A percentile compares a stretch with the other conserved stretches of the same genome.
Evolutionary conservation across 2,113 vertebrate genomes (phyloP).

Genomic region (Galbula dea): DNA sequence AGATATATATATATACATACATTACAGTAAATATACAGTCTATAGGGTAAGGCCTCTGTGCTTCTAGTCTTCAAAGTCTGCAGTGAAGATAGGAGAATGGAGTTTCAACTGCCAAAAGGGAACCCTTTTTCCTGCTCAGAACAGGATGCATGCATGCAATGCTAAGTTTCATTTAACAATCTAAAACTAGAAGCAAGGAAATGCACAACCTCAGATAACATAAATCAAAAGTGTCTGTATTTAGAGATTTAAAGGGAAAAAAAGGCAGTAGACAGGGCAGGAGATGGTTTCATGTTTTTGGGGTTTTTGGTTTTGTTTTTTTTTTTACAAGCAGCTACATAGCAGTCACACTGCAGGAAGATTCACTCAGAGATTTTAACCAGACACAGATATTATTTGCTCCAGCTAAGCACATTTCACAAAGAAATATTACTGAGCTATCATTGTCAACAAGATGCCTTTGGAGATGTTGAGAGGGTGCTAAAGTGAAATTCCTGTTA

Average conservation of each 20-base stretch:
- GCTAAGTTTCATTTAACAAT: background rate
- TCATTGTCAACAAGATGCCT: background rate
- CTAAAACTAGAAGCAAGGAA: background rate
- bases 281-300: background rate
- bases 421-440: background rate
- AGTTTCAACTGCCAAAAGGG: background rate
- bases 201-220: background rate
- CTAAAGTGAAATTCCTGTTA: background rate
- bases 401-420: background rate
- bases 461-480: background rate
- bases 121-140: background rate
- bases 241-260: background rate
- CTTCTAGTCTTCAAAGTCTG: background rate
- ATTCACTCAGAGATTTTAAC: background rate
- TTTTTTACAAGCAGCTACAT: background rate
- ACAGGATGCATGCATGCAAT: background rate
- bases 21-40: too few species aligned
- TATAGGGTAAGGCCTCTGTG: background rate
- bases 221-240: background rate
- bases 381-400: background rate
- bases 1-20: rapidly evolving
- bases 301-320: too few species aligned
- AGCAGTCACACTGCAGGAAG: background rate
- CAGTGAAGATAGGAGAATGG: background rate
- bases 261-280: background rate